Base-by-base conservation (phyloP, 2,888 invertebrate species). In the Ecliptopera silaceata region DNA sequence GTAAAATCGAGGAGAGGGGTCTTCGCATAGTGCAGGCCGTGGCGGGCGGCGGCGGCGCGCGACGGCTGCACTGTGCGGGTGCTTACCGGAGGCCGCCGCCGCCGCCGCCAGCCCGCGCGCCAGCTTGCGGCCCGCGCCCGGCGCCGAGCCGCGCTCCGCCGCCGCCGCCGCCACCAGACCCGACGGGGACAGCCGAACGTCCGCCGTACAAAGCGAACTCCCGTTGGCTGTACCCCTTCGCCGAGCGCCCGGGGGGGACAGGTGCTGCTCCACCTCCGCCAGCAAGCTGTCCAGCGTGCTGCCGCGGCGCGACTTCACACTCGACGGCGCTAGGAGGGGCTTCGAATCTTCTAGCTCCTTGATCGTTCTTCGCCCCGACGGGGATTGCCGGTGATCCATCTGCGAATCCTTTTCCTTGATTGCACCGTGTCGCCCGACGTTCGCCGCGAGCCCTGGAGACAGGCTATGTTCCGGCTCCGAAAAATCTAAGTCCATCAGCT, bases 111-210 rank as follows among this genome's bases (percentile, higher is more conserved):
- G 74, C 70, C 71, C 74, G 61, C 73, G 77, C 69, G 69, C 75
- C 74, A 83, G 76, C 79, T 75, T 75, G 69, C 71, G 68, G 63
- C 68, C 64, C 64, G 70, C 69, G 59, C 64, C 26, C 56, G 11
- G 11, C 47, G 41, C 56, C 63, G 66, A 70, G 66, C 70, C 72
- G 63, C 67, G 71, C 69, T 70, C 70, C 71, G 71, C 71, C 66
- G 76, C 80, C 77, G 79, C 79, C 65, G 66, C 65, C 64, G 69
- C 69, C 71, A 79, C 82, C 71, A 82, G 76, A 77, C 72, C 73
- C 69, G 83, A 82, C 63, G 80, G 79, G 60, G 76, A 69, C 72
- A 72, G 68, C 1, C 10, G 26, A 6, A 0, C 26, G 8, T 6
- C 26, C 26, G 26, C 6, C 46, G 15, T 32, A n/a, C n/a, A n/a